phyloP scores from a whole-genome alignment of 30 jellyfish, hydroid and myxozoan genomes.

The Chironex yamaguchii region DNA sequence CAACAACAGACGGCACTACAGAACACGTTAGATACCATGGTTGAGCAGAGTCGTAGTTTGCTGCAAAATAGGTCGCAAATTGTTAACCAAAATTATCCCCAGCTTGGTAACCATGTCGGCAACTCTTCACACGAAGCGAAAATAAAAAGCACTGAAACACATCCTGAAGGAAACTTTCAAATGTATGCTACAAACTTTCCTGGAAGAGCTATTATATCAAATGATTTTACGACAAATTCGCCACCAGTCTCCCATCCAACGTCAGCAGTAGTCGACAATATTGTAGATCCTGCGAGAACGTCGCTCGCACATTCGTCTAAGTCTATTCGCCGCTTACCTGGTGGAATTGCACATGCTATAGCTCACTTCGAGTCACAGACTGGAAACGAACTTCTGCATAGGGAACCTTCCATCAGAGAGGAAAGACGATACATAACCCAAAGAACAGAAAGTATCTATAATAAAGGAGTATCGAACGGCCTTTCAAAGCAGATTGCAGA shows the following conservation, averaged over 20 bases:
- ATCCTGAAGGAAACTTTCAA: not conserved
- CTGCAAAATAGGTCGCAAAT: not conserved
- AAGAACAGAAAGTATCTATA: not conserved
- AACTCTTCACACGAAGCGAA: no score
- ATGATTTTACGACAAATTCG: no score
- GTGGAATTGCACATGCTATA: constrained; percentile 70
- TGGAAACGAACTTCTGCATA: not conserved
- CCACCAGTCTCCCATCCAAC: not conserved
- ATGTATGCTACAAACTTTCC: not conserved
- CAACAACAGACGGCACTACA: constrained; percentile 78
- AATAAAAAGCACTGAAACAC: not conserved
- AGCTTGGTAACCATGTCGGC: not conserved
- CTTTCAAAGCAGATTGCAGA: not conserved
- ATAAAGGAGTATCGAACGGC: not conserved
- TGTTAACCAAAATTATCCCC: not conserved
- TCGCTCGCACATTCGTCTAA: constrained; percentile 29
- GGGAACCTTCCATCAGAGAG: constrained; percentile 3
- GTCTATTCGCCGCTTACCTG: constrained; percentile 71
- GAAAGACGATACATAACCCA: not conserved
- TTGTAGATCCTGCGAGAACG: not conserved
- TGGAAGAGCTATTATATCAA: no score
- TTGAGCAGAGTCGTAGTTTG: constrained; percentile 37
- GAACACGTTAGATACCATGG: constrained; percentile 64
- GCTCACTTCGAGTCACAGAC: constrained; percentile 71
- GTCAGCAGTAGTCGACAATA: not conserved